phyloP scores from a whole-genome alignment of 2,888 invertebrate genomes.

The Hermodice carunculata region DNA sequence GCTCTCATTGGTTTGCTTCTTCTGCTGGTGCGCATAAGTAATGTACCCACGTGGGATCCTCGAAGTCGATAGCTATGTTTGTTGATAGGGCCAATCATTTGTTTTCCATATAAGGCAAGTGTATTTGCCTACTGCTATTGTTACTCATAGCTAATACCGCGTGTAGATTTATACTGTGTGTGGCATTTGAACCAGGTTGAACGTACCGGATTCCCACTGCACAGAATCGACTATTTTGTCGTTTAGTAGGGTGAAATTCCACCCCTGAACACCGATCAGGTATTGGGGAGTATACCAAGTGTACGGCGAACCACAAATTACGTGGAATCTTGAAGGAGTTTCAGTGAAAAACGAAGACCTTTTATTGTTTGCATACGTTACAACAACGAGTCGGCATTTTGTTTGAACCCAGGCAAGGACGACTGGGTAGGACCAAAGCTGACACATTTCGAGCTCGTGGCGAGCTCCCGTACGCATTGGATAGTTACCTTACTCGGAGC shows the following conservation, averaged over 20 bases:
- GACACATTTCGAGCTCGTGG: background rate
- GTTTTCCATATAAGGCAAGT: constrained; percentile 59
- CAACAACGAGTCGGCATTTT: too few species aligned
- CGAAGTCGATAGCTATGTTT: constrained; percentile 53
- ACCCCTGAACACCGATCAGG: too few species aligned
- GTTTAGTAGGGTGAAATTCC: too few species aligned
- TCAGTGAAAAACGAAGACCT: too few species aligned
- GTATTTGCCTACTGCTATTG: constrained; percentile 61
- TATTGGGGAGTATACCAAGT: too few species aligned
- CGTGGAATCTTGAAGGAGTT: too few species aligned
- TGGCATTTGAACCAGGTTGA: constrained; percentile 3
- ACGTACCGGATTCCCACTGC: too few species aligned
- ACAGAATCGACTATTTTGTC: too few species aligned
- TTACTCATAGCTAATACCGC: constrained; percentile 56
- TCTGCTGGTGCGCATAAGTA: constrained; percentile 18
- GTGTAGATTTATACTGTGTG: constrained; percentile 2
- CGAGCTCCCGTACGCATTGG: background rate
- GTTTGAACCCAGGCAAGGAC: too few species aligned
- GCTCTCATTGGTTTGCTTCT: constrained; percentile 13
- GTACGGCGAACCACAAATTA: too few species aligned
- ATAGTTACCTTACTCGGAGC: background rate
- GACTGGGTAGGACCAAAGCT: too few species aligned
- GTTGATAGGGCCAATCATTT: constrained; percentile 65
- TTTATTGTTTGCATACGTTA: too few species aligned
- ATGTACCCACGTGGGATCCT: constrained; percentile 57